A percentile compares a stretch with the other conserved stretches of the same genome.
phyloP scores from a whole-genome alignment of 2,888 invertebrate genomes.

The Eledona agricola region DNA sequence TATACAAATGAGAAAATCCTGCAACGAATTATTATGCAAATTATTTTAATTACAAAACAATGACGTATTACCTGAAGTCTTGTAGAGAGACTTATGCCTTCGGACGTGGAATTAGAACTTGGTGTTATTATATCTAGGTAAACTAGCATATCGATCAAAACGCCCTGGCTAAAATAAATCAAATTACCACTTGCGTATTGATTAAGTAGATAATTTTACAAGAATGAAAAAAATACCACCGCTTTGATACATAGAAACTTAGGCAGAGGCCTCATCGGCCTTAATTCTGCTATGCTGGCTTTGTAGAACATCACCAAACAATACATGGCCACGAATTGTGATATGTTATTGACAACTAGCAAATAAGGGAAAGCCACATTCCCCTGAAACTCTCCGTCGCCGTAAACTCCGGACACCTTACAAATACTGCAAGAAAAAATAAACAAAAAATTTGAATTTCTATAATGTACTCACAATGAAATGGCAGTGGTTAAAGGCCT shows the following conservation, averaged over 20 bases:
- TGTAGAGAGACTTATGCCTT: slow-evolving; percentile 79
- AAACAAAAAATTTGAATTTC: not conserved
- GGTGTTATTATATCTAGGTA: slow-evolving; percentile 83
- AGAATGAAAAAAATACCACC: slow-evolving; percentile 97
- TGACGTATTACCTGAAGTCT: slow-evolving; percentile 83
- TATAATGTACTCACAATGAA: slow-evolving; percentile 77
- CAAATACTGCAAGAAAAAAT: slow-evolving; percentile 71
- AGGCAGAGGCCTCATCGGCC: slow-evolving; percentile 92
- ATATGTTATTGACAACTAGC: slow-evolving; percentile 85
- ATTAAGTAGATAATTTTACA: slow-evolving; percentile 74
- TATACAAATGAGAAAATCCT: slow-evolving; percentile 96
- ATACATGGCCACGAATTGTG: slow-evolving; percentile 97
- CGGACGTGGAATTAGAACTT: slow-evolving; percentile 73
- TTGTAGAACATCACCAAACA: slow-evolving; percentile 93
- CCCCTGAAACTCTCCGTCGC: slow-evolving; percentile 89
- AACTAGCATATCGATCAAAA: slow-evolving; percentile 86
- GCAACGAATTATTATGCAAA: too few relatives aligned
- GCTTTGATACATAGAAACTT: slow-evolving; percentile 98
- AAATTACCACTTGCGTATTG: slow-evolving; percentile 9
- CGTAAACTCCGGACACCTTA: slow-evolving; percentile 84
- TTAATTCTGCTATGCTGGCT: slow-evolving; percentile 85
- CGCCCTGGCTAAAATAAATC: slow-evolving; percentile 80
- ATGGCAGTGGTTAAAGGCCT: slow-evolving; percentile 89
- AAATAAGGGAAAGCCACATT: slow-evolving; percentile 91
- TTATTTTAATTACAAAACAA: slow-evolving; percentile 30